Base-by-base conservation (phyloP, 2,113 vertebrate species). In the Pygoscelis antarcticus region DNA sequence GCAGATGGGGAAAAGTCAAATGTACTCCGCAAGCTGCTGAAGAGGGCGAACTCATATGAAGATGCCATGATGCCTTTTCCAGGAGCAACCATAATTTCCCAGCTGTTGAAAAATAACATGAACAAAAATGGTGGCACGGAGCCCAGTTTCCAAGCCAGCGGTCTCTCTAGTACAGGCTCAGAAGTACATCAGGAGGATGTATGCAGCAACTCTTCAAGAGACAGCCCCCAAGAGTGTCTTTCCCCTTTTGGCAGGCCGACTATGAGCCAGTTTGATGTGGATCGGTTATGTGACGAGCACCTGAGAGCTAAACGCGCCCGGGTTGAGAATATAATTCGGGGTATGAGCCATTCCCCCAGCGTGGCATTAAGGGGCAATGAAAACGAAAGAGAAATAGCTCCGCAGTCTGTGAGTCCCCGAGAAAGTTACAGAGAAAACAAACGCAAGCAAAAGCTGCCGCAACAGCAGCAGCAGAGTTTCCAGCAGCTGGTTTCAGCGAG, bases 401-500 rank as follows among this genome's bases (percentile, higher is more conserved):
- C 98, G 77, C 98, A 99, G 98, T 98, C 98, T 60, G 96, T 98
- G 96, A 97, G 99, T 97, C 98, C 99, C 98, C 98, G 99, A 54
- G 99, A 99, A 98, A 99, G 99, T 96, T 99, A 99, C 98, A 96
- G 99, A 95, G 99, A 99, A 98, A 99, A 99, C 98, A 99, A 99
- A 98, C 99, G 99, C 95, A 99, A 99, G 98, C 99, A 99, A 96
- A 99, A 99, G 93, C 98, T 99, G 98, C 99, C 99, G 3, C 99
- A 99, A 90, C 99, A 99, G 98, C 99, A 99, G 97, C 99, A 99
- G 52, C 99, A 99, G 98, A 99, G 99, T 98, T 99, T 99, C 98
- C 99, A 99, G 97, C 99, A 99, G 98, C 98, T 99, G 98, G 99
- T 99, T 97, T 99, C 99, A 11, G 99, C 99, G 7, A 98, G 99